Evolutionary conservation across 2,797 vertebrate genomes (phyloP), one percentile per base, ranked within the genome.

Genomic region (Poliocrania exsul): DNA sequence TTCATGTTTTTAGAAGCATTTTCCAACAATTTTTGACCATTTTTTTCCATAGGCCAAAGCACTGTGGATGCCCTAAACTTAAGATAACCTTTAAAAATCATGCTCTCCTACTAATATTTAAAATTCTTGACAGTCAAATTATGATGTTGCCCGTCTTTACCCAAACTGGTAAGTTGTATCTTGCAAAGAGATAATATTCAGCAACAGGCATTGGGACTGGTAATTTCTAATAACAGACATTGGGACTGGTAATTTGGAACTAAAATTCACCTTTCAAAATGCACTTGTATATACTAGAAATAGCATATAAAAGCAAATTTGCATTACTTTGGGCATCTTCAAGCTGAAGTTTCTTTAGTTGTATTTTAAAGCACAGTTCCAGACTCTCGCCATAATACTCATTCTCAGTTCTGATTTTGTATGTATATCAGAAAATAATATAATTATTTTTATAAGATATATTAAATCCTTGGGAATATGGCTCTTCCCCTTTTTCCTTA

Each of bases 81-180:
- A 42, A 46, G 9, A 49, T 19, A 81, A 66, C 12, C 21, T 87
- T 62, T 61, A 69, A 57, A 64, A 78, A 46, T 33, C 13, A 5
- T 25, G 21, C 3, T 44, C 1, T 61, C 6, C 42, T 92, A 21
- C 10, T 73, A 53, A 42, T 33, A 29, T 23, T 65, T 72, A 66
- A 16, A 10, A 21, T 67, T 80, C 26, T 78, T 83, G 64, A 18
- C 10, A 24, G 7, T 38, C 18, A 67, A 29, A 57, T 74, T 46
- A 14, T 10, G 3, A 21, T 6, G 2, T n/a, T 92, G 9, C 60
- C 54, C 88, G 40, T 18, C 25, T 57, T 6, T 65, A 35, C 38
- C 29, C 57, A 47, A 18, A 26, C 24, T 77, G 7, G 4, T 13
- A 9, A 0, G 0, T 46, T 0, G 0, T n/a, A 12, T 37, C 20